These are phyloP conservation scores for Lathronympha strigana DNA, from an alignment of 2,888 invertebrate species.

Conservation along the genomic window DNA sequence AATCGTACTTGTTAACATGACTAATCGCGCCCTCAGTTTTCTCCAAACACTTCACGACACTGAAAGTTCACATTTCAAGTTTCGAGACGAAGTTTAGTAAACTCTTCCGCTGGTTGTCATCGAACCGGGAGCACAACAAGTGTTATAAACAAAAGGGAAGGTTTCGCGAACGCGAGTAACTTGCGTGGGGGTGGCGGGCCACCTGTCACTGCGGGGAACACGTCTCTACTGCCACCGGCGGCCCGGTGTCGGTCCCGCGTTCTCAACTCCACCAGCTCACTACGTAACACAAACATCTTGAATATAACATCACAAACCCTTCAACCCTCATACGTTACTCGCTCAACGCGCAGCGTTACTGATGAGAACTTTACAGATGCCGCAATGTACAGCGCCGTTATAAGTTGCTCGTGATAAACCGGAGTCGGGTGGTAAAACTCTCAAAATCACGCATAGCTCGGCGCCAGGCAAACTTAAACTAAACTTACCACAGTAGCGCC, in stretches of 20 bases:
- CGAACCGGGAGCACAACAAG: constrained; percentile 63
- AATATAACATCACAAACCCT: not conserved
- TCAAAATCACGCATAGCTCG: constrained; percentile 34
- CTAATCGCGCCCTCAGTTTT: constrained; percentile 68
- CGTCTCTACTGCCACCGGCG: constrained; percentile 73
- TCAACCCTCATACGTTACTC: constrained; percentile 46
- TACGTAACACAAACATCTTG: constrained; percentile 46
- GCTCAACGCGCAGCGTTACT: not conserved
- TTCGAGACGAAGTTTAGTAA: constrained; percentile 49
- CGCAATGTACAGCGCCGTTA: constrained; percentile 54
- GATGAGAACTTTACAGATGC: constrained; percentile 1
- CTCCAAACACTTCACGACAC: constrained; percentile 76
- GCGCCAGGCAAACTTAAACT: constrained; percentile 38
- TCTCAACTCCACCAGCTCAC: constrained; percentile 62
- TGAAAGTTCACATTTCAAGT: constrained; percentile 66
- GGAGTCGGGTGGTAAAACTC: constrained; percentile 17
- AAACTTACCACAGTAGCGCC: constrained; percentile 34
- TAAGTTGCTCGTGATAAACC: not conserved
- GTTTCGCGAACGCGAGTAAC: constrained; percentile 74
- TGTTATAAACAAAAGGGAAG: constrained; percentile 74
- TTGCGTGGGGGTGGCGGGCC: constrained; percentile 63
- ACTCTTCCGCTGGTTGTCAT: constrained; percentile 52
- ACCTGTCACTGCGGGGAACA: constrained; percentile 76
- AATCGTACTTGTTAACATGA: constrained; percentile 74
- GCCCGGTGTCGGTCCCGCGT: constrained; percentile 55